Evolutionary conservation across 2,113 vertebrate genomes (phyloP).

Genomic region (Antechinus flavipes): DNA sequence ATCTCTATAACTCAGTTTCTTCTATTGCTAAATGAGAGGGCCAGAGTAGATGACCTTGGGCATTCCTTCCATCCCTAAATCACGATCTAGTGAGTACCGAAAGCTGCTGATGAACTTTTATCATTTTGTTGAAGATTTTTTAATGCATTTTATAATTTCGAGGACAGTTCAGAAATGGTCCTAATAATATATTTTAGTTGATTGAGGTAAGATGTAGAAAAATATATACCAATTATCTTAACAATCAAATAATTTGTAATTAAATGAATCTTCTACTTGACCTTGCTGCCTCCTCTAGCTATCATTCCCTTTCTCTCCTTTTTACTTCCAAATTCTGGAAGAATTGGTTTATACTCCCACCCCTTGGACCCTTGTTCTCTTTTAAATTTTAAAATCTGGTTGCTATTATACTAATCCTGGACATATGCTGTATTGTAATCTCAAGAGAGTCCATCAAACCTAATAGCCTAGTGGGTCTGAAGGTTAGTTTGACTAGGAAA

Average conservation of each 20-base stretch:
- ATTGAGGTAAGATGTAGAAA: neutral
- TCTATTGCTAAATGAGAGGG: neutral
- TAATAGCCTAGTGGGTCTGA: neutral
- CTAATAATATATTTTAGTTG: neutral
- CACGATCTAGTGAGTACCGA: neutral
- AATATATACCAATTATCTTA: neutral
- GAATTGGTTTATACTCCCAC: neutral
- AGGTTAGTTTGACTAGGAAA: neutral
- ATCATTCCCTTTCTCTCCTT: neutral
- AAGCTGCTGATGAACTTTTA: neutral
- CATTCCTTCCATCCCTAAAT: neutral
- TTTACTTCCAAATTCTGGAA: neutral
- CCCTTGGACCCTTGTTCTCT: neutral
- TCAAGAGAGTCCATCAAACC: neutral
- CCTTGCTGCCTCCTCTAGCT: neutral
- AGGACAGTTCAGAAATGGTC: neutral
- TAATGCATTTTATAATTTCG: neutral
- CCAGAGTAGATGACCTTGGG: neutral
- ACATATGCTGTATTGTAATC: neutral
- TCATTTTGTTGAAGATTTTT: neutral
- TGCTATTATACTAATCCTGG: neutral
- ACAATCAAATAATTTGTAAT: neutral
- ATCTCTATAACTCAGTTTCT: neutral
- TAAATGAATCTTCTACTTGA: neutral
- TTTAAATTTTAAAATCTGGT: neutral